Percentiles rank a stretch among this genome's conserved stretches.
phyloP scores from a whole-genome alignment of 2,113 vertebrate genomes.

The Uria aalge region DNA sequence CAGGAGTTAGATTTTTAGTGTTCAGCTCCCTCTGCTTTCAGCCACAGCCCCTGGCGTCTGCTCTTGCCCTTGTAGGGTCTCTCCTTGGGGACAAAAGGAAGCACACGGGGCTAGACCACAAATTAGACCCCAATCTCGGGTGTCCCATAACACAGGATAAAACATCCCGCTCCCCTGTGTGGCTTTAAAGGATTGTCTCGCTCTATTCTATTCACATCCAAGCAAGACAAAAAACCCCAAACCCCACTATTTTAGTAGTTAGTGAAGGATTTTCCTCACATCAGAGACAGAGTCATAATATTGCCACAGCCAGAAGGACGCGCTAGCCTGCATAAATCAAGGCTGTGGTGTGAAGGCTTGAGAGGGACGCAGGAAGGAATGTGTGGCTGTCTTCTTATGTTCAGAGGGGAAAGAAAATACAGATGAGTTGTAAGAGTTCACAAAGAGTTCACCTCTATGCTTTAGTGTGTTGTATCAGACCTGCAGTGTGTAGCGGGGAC shows the following conservation, averaged over 20 bases:
- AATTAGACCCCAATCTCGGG: neutral
- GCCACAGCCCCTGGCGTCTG: too few relatives aligned
- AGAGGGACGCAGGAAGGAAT: neutral
- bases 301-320: fast-evolving
- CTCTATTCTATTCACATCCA: neutral
- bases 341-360: neutral
- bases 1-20: neutral
- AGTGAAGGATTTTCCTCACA: neutral
- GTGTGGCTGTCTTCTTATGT: neutral
- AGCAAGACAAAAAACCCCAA: neutral
- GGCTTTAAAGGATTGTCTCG: neutral
- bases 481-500: neutral
- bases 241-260: neutral
- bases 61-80: neutral
- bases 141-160: neutral
- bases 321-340: fast-evolving
- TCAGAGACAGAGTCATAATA: neutral
- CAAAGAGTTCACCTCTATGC: neutral
- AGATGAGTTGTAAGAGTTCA: neutral
- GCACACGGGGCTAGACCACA: neutral
- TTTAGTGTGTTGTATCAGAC: neutral
- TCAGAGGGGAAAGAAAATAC: neutral
- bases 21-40: neutral
- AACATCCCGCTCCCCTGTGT: neutral
- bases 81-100: neutral